Evolutionary conservation across 2,113 vertebrate species (phyloP).

Genomic region (Dipodomys ordii): DNA sequence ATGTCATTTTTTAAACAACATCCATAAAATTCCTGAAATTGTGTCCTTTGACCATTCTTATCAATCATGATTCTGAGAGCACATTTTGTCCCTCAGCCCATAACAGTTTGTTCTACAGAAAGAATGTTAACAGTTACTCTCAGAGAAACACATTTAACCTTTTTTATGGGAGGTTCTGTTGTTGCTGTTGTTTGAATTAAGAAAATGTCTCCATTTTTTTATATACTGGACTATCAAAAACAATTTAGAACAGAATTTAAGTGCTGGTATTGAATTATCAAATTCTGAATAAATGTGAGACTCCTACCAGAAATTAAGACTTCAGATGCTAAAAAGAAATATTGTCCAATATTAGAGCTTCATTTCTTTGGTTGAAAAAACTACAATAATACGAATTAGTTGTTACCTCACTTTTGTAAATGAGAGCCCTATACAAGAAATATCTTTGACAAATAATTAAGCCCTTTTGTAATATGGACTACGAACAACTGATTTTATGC

Average conservation of each 20-base stretch:
- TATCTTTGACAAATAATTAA: constrained; percentile 33
- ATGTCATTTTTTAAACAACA: neutral
- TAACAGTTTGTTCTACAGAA: neutral
- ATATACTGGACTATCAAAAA: neutral
- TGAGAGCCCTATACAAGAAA: neutral
- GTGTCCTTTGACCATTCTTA: neutral
- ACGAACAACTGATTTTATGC: neutral
- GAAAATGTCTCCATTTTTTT: constrained; percentile 7
- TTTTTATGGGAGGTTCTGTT: neutral
- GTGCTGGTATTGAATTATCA: neutral
- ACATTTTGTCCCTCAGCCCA: neutral
- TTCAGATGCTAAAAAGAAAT: neutral
- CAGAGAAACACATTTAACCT: neutral
- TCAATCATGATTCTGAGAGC: neutral
- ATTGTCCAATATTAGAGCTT: neutral
- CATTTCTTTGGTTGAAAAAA: constrained; percentile 18
- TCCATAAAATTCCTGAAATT: neutral
- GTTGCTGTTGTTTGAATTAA: constrained; percentile 1
- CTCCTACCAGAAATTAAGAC: constrained; percentile 22
- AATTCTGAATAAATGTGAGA: neutral
- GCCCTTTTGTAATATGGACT: neutral
- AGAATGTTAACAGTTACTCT: neutral
- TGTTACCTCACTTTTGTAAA: neutral
- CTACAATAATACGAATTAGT: neutral
- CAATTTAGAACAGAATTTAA: neutral